phyloP scores from a whole-genome alignment of 2,113 vertebrate species.

The Catharus fuscescens region DNA sequence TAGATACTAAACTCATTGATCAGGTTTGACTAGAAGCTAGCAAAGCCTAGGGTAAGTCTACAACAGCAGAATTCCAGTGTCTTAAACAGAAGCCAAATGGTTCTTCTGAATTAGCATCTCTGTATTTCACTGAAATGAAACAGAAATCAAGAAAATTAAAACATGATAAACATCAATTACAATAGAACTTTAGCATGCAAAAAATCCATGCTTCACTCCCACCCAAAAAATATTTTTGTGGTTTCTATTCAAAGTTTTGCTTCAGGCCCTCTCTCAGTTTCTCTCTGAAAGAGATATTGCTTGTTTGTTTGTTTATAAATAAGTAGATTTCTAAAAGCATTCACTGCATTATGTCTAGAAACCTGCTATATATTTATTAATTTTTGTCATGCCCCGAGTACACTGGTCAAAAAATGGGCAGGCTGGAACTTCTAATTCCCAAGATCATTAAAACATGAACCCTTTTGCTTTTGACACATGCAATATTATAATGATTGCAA shows the following conservation, averaged over 20 bases:
- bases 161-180: background rate
- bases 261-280: background rate
- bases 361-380: background rate
- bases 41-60: background rate
- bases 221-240: background rate
- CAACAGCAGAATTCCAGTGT: background rate
- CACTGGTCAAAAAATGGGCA: background rate
- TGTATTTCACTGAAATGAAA: constrained; percentile 28
- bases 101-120: background rate
- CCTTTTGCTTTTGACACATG: background rate
- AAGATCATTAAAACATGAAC: background rate
- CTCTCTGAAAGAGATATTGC: background rate
- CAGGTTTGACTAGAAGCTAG: background rate
- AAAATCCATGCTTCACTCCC: background rate
- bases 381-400: background rate
- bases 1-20: background rate
- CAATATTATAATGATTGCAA: background rate
- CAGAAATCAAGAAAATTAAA: background rate
- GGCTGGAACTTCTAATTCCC: background rate
- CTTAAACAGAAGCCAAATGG: background rate
- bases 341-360: background rate
- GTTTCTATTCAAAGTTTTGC: background rate
- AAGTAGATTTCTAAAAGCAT: background rate
- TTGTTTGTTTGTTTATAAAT: background rate
- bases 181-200: background rate